Evolutionary conservation across 2,888 invertebrate species (phyloP).

Genomic region (Seira sanloemensis): DNA sequence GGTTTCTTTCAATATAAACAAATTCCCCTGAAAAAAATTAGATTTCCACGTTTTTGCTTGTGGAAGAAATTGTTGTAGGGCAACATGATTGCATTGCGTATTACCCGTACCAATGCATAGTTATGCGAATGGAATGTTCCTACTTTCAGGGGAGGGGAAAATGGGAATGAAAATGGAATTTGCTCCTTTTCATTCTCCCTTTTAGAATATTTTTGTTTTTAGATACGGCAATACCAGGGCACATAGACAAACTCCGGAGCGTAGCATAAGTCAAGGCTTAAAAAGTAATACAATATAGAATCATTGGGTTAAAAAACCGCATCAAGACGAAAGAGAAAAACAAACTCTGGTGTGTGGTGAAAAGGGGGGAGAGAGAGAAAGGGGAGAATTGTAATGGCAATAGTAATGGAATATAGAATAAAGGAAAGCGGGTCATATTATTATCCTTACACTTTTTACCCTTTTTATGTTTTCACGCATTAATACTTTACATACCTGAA

Average conservation of each 20-base stretch:
- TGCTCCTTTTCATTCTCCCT: neutral
- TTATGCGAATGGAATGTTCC: neutral
- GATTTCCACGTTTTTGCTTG: neutral
- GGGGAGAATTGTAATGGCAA: neutral
- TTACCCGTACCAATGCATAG: neutral
- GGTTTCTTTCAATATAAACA: too few species aligned
- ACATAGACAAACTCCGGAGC: too few species aligned
- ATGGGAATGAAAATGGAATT: neutral
- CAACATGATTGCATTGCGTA: neutral
- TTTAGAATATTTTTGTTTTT: neutral
- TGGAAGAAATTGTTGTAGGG: too few species aligned
- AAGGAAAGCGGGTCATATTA: neutral
- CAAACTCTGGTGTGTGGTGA: neutral
- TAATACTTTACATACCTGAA: neutral
- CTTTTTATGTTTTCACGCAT: neutral
- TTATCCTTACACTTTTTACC: neutral
- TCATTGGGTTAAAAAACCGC: neutral
- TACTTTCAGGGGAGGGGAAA: neutral
- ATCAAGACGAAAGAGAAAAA: too few species aligned
- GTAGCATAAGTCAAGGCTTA: neutral
- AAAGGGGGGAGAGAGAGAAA: neutral
- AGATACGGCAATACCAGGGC: too few species aligned
- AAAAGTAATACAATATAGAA: neutral
- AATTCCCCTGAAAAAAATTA: too few species aligned
- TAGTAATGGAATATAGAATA: neutral